Base-by-base conservation (phyloP, 2,113 vertebrate species). In the Choloepus hoffmanni region DNA sequence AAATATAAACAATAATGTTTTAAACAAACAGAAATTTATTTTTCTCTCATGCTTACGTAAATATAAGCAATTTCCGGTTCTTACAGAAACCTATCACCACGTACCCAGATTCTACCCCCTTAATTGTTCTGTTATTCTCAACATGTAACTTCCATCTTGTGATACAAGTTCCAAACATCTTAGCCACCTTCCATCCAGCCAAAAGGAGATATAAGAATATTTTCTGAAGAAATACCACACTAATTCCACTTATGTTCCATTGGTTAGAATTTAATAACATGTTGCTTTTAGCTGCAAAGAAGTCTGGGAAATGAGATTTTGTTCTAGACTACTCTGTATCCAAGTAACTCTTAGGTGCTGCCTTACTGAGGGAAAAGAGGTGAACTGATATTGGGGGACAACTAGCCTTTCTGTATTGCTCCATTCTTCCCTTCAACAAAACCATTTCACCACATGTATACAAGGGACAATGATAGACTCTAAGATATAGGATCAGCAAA, bases 341-440 rank as follows among this genome's bases (percentile, higher is more conserved):
- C 0, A 30, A 23, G 2, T 78, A 78, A 78, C 4, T 78, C 94
- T 91, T 40, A 53, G 26, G 14, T 70, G 24, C 33, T 67, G 1
- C 7, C 43, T 79, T 79, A 55, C 36, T 76, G 36, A 86, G 2
- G 43, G 23, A 21, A 6, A 82, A 33, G 16, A 14, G 30, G 19
- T 33, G 18, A 67, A 85, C 53, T 70, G 33, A 30, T 50, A 26
- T 23, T 45, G 23, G 13, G 2, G 5, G 14, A 43, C 15, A n/a
- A 55, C 24, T 2, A 67, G 23, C 15, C 3, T 70, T 91, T 67
- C 43, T 70, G 11, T 13, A 45, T 68, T 53, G 13, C 62, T 93
- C 36, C 50, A 62, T 74, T 89, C 28, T 74, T 78, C 73, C 28
- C 70, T 63, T 92, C 76, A 77, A 21, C 23, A 85, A 87, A 92